Conservation (phyloP, 1,140 invertebrate genomes). For the Brachionus calyciflorus region DNA sequence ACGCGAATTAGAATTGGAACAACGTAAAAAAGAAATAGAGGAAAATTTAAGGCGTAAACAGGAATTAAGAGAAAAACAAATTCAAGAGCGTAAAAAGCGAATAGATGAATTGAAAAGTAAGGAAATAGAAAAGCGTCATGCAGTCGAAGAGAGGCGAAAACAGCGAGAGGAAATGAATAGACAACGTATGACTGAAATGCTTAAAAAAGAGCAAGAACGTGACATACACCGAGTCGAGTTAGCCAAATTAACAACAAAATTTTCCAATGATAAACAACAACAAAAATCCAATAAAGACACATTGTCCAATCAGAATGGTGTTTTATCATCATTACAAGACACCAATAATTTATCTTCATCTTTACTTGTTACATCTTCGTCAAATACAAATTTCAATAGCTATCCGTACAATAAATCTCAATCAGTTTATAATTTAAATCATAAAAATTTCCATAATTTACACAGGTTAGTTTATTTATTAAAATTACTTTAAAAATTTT, state of each 20-base stretch:
- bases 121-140: slow-evolving; percentile 13
- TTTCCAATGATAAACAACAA: not conserved
- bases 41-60: slow-evolving; percentile 31
- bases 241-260: not conserved
- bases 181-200: slow-evolving; percentile 3
- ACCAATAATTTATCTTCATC: not conserved
- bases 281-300: not conserved
- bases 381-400: slow-evolving; percentile 15
- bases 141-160: slow-evolving; percentile 26
- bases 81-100: slow-evolving; percentile 31
- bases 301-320: too few relatives aligned
- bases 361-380: slow-evolving; percentile 15
- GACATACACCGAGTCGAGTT: slow-evolving; percentile 22
- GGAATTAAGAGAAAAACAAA: slow-evolving; percentile 30
- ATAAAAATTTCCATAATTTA: not conserved
- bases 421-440: slow-evolving; percentile 35
- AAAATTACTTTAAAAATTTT: too few relatives aligned
- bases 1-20: slow-evolving; percentile 5
- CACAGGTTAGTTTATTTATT: not conserved
- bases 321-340: not conserved
- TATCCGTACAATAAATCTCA: slow-evolving; percentile 41
- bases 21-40: slow-evolving; percentile 32
- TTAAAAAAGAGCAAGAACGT: slow-evolving; percentile 33
- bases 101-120: slow-evolving; percentile 36
- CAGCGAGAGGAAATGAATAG: slow-evolving; percentile 26